These are phyloP conservation scores for Neotoxoptera formosana DNA, from an alignment of 1,140 invertebrate genomes.

Conservation along the genomic window DNA sequence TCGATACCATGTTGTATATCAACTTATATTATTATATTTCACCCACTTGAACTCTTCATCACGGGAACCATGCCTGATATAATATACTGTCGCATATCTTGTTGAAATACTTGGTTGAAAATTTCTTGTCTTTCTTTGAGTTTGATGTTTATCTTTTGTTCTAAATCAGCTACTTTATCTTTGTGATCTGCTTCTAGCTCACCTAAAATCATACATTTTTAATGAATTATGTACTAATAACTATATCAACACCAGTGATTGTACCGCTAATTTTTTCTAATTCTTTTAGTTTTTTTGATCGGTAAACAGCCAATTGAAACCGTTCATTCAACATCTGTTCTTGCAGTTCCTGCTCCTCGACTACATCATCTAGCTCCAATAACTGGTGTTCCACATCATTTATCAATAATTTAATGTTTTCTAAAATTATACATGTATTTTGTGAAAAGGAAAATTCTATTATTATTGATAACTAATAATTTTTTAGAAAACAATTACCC, in stretches of 20 bases:
- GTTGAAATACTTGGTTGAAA: conserved; percentile 74
- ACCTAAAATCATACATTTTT: conserved; percentile 63
- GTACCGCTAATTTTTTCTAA: conserved; percentile 70
- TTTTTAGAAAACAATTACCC: conserved; percentile 63
- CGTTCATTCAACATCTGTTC: conserved; percentile 71
- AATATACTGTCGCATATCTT: conserved; percentile 72
- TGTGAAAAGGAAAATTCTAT: neutral
- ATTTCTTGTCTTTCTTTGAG: conserved; percentile 73
- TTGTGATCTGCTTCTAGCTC: conserved; percentile 70
- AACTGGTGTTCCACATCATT: conserved; percentile 72
- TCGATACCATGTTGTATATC: neutral
- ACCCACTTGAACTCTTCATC: conserved; percentile 40
- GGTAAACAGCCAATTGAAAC: conserved; percentile 72
- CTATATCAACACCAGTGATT: neutral
- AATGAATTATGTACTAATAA: neutral
- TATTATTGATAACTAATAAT: neutral
- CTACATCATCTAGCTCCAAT: conserved; percentile 70
- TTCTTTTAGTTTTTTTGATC: conserved; percentile 71
- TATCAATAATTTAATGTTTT: conserved; percentile 69
- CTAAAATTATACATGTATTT: neutral
- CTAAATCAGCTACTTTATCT: conserved; percentile 67
- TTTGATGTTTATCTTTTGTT: conserved; percentile 67
- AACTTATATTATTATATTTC: neutral
- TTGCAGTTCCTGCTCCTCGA: conserved; percentile 72
- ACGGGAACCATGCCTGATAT: conserved; percentile 60